phyloP scores from a whole-genome alignment of 2,113 vertebrate genomes.

The Calidris pugnax region DNA sequence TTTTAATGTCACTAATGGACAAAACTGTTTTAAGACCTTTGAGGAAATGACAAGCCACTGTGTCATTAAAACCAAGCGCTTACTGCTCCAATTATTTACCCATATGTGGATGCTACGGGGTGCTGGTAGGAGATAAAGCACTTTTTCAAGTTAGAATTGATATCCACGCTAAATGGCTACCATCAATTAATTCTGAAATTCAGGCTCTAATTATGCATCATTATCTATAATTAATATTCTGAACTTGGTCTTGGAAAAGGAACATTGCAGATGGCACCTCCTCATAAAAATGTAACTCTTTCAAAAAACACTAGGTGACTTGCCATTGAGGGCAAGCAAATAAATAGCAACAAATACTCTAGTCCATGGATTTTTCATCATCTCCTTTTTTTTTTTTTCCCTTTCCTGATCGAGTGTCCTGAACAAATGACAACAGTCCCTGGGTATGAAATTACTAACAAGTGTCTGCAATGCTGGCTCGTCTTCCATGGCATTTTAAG shows the following conservation, averaged over 20 bases:
- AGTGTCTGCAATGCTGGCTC: no score
- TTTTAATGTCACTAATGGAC: background rate
- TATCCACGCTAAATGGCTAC: background rate
- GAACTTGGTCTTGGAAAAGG: background rate
- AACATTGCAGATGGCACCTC: background rate
- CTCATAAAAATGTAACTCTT: background rate
- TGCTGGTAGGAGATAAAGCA: background rate
- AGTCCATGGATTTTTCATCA: no score
- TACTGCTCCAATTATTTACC: background rate
- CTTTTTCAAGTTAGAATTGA: background rate
- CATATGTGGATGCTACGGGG: rapidly evolving
- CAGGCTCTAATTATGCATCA: constrained; percentile 12
- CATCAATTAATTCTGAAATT: background rate
- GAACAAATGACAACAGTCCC: no score
- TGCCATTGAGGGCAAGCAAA: background rate
- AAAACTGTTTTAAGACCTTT: background rate
- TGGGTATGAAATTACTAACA: no score
- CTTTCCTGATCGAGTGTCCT: no score
- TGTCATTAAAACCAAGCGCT: background rate
- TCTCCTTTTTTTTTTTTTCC: no score
- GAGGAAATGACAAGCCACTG: background rate
- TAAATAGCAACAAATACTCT: background rate
- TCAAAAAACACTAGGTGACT: background rate
- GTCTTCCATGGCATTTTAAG: no score
- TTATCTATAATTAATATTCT: constrained; percentile 9